phyloP scores from a whole-genome alignment of 2,888 invertebrate species.

The Eilema caniola region DNA sequence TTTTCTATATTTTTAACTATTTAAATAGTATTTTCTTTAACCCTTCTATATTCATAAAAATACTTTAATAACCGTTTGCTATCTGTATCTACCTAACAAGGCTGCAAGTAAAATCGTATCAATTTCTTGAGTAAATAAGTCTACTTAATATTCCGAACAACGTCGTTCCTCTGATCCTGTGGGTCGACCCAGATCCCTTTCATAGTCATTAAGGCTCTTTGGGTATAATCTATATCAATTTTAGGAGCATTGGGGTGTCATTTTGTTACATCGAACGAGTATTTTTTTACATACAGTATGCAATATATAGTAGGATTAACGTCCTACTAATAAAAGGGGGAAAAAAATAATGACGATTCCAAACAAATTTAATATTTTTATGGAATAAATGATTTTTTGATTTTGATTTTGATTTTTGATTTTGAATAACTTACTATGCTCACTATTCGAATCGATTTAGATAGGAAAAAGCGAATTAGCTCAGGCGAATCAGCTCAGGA shows the following conservation, averaged over 20 bases:
- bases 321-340: not conserved
- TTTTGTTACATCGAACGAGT: conserved; percentile 13
- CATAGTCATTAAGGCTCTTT: conserved; percentile 42
- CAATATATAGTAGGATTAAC: not conserved
- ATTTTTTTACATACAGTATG: conserved; percentile 22
- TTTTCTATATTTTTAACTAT: too few relatives aligned
- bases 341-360: too few relatives aligned
- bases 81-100: not conserved
- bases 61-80: not conserved
- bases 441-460: too few relatives aligned
- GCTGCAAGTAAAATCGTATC: conserved; percentile 11
- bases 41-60: not conserved
- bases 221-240: conserved; percentile 43
- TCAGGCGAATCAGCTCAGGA: too few relatives aligned
- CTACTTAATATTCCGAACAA: conserved; percentile 45
- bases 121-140: conserved; percentile 28
- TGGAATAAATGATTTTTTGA: too few relatives aligned
- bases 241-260: conserved; percentile 23
- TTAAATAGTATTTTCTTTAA: not conserved
- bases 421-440: too few relatives aligned
- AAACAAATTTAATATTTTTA: too few relatives aligned
- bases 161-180: conserved; percentile 34
- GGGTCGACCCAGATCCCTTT: conserved; percentile 35
- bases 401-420: too few relatives aligned
- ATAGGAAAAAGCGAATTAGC: too few relatives aligned